Evolutionary conservation across 2,113 vertebrate species (phyloP).

Genomic region (Anoplopoma fimbria): DNA sequence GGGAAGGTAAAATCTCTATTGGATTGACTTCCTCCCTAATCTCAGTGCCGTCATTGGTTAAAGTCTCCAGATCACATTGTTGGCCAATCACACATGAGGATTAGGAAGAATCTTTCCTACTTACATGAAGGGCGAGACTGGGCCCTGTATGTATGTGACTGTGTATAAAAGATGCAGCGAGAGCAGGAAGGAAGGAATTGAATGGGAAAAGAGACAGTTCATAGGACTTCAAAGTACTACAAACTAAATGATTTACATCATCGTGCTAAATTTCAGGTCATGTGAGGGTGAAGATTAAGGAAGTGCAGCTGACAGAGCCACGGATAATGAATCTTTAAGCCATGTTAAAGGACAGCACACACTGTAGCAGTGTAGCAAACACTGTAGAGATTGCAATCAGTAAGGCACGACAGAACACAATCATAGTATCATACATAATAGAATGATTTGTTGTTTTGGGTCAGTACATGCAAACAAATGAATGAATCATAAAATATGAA

Average conservation of each 20-base stretch:
- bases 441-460: background rate
- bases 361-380: conserved; percentile 43
- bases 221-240: background rate
- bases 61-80: conserved; percentile 38
- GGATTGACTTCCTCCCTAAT: conserved; percentile 81
- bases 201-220: conserved; percentile 4
- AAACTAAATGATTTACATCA: conserved; percentile 3
- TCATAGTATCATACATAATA: background rate
- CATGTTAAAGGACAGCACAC: conserved; percentile 32
- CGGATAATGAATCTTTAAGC: conserved; percentile 62
- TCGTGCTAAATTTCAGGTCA: background rate
- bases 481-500: background rate
- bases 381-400: no score
- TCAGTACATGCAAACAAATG: background rate
- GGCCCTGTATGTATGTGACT: conserved; percentile 16
- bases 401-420: background rate
- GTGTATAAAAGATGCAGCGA: conserved; percentile 10
- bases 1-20: conserved; percentile 69
- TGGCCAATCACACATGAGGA: conserved; percentile 70
- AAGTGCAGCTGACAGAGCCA: conserved; percentile 19
- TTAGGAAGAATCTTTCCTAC: conserved; percentile 55
- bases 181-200: background rate
- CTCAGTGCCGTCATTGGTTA: conserved; percentile 70
- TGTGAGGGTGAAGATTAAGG: conserved; percentile 55
- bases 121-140: conserved; percentile 7